These are phyloP conservation scores for Camptogramma bilineatum DNA, from an alignment of 2,888 invertebrate genomes.

Conservation along the genomic window DNA sequence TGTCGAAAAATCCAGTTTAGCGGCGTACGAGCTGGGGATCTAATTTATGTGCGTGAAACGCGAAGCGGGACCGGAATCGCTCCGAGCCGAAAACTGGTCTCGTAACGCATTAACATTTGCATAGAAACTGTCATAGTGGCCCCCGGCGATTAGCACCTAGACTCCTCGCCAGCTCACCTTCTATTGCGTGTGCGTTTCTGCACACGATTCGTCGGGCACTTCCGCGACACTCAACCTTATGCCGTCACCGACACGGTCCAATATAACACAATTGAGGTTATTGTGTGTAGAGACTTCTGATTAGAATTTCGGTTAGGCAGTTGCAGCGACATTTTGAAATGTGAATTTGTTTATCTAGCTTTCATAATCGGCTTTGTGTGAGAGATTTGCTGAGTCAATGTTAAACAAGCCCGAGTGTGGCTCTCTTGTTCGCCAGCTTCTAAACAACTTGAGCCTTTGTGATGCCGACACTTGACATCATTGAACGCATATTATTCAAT, in stretches of 20 bases:
- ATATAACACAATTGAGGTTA: slow-evolving; percentile 35
- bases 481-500: slow-evolving; percentile 43
- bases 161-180: slow-evolving; percentile 53
- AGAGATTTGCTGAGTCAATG: slow-evolving; percentile 42
- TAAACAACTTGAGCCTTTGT: slow-evolving; percentile 39
- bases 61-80: slow-evolving; percentile 79
- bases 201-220: slow-evolving; percentile 49
- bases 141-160: slow-evolving; percentile 79
- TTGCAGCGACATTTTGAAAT: slow-evolving; percentile 51
- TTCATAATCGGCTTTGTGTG: slow-evolving; percentile 47
- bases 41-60: slow-evolving; percentile 71
- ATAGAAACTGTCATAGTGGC: slow-evolving; percentile 83
- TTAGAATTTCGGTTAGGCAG: slow-evolving; percentile 53
- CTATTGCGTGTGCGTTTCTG: slow-evolving; percentile 58
- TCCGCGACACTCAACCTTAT: slow-evolving; percentile 52
- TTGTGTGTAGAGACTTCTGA: slow-evolving; percentile 41
- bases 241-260: slow-evolving; percentile 38
- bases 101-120: slow-evolving; percentile 81
- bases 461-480: slow-evolving; percentile 41
- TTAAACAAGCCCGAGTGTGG: slow-evolving; percentile 39
- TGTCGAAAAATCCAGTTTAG: slow-evolving; percentile 66
- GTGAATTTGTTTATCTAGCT: slow-evolving; percentile 49
- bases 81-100: slow-evolving; percentile 79
- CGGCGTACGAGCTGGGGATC: slow-evolving; percentile 60
- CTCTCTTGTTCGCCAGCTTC: slow-evolving; percentile 22